Percentiles rank a stretch among this genome's conserved stretches.
Conservation (phyloP, 2,797 vertebrate species). For the Lagocephalus sceleratus region DNA sequence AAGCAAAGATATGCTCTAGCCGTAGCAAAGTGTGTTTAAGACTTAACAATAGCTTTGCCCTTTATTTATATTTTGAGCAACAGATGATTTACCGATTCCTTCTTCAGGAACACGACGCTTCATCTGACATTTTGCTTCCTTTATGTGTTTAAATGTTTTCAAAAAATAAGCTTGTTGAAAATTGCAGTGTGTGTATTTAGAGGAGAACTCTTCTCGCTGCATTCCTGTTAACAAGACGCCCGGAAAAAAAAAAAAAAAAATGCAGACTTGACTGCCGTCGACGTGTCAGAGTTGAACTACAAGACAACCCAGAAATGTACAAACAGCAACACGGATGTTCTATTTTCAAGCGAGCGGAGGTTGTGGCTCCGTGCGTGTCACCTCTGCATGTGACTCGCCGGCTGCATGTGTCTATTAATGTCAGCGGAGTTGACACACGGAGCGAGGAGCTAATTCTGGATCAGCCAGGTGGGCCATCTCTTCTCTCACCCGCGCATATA, state of each 20-base stretch:
- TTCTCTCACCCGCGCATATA: slow-evolving; percentile 6
- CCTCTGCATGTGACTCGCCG: slow-evolving; percentile 13
- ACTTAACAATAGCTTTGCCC: slow-evolving; percentile 8
- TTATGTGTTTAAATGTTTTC: neutral
- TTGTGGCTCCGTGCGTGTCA: neutral
- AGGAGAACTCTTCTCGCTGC: too few relatives aligned
- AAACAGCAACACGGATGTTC: too few relatives aligned
- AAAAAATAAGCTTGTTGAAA: too few relatives aligned
- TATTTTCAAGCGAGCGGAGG: slow-evolving; percentile 1
- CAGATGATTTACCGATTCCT: neutral
- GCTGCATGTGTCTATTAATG: slow-evolving; percentile 37
- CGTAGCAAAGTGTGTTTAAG: slow-evolving; percentile 13
- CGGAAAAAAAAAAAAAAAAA: too few relatives aligned
- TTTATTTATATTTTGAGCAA: neutral
- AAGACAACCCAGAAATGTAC: too few relatives aligned
- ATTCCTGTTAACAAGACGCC: too few relatives aligned
- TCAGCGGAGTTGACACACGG: slow-evolving; percentile 39
- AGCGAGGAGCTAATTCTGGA: slow-evolving; percentile 59
- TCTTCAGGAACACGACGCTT: too few relatives aligned
- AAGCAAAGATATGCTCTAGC: slow-evolving; percentile 18
- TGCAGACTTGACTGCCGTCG: too few relatives aligned
- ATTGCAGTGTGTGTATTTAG: too few relatives aligned
- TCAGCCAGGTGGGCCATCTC: slow-evolving; percentile 57
- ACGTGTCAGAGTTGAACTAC: too few relatives aligned
- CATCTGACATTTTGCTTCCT: too few relatives aligned